Evolutionary conservation across 2,113 vertebrate genomes (phyloP).

Genomic region (Phalacrocorax aristotelis): DNA sequence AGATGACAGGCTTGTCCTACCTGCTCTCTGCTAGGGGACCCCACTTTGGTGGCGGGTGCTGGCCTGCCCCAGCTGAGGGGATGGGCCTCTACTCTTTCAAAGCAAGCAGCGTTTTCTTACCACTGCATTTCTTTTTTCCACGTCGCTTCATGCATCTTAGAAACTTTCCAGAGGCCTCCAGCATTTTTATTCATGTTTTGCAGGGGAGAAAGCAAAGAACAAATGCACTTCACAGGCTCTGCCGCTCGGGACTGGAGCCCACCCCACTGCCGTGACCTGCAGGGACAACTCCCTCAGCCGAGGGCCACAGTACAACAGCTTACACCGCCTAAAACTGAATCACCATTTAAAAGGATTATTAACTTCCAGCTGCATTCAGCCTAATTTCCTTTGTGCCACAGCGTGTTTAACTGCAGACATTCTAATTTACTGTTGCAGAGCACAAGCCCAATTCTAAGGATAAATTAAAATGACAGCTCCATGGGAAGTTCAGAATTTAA

Average conservation of each 20-base stretch:
- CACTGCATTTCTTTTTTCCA: not conserved
- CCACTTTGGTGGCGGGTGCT: not conserved
- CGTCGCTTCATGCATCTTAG: fast-evolving
- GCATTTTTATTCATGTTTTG: not conserved
- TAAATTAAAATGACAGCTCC: slow-evolving; percentile 44
- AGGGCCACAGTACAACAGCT: not conserved
- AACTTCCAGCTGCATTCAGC: slow-evolving; percentile 46
- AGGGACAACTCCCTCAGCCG: not conserved
- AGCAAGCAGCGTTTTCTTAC: not conserved
- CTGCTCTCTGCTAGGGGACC: not conserved
- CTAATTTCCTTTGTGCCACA: slow-evolving; percentile 48
- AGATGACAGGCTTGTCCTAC: no score
- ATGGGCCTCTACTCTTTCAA: not conserved
- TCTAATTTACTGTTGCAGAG: slow-evolving; percentile 23
- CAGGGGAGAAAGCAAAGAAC: not conserved
- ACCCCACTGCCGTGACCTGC: not conserved
- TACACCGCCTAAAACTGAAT: not conserved
- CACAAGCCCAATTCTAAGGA: not conserved
- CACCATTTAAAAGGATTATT: slow-evolving; percentile 16
- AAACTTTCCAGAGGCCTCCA: not conserved
- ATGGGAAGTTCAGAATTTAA: not conserved
- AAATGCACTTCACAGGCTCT: fast-evolving
- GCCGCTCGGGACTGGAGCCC: not conserved
- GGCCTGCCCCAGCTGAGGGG: fast-evolving
- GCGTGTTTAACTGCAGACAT: slow-evolving; percentile 31